Evolutionary conservation across 2,888 invertebrate species (phyloP).

Genomic region (Sarcophaga variegata): DNA sequence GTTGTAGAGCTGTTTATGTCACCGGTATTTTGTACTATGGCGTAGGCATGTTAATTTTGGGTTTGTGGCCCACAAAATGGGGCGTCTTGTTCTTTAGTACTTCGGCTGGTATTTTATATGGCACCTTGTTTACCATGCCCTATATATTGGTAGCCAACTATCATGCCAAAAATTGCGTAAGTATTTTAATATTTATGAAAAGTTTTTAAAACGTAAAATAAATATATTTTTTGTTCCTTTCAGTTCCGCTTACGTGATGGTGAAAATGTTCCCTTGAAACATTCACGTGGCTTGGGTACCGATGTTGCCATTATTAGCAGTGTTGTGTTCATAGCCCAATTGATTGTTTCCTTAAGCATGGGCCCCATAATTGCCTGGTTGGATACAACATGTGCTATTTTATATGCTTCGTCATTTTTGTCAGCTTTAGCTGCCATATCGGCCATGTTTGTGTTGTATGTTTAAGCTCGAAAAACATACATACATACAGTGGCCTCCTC

Average conservation of each 20-base stretch:
- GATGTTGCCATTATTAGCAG: constrained; percentile 82
- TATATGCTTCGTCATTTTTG: constrained; percentile 80
- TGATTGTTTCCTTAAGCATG: constrained; percentile 80
- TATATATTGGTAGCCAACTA: constrained; percentile 81
- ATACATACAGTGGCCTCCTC: background rate
- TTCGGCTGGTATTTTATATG: constrained; percentile 81
- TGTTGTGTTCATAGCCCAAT: constrained; percentile 81
- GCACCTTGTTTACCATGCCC: constrained; percentile 82
- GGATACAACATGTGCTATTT: constrained; percentile 79
- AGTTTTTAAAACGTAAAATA: background rate
- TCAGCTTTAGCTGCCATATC: constrained; percentile 80
- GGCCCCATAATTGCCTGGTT: constrained; percentile 79
- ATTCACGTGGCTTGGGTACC: constrained; percentile 81
- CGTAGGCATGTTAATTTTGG: constrained; percentile 81
- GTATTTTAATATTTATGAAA: constrained; percentile 65
- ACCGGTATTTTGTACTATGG: constrained; percentile 80
- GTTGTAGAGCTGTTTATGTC: constrained; percentile 79
- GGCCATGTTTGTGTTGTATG: constrained; percentile 81
- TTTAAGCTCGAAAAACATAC: constrained; percentile 50
- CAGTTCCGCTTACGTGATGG: constrained; percentile 79
- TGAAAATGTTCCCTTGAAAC: constrained; percentile 79
- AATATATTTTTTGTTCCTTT: constrained; percentile 28
- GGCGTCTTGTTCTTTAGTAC: constrained; percentile 81
- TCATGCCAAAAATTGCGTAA: constrained; percentile 81
- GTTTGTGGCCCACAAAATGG: constrained; percentile 80